Percentiles rank a stretch among this genome's conserved stretches.
phyloP scores from a whole-genome alignment of 2,113 vertebrate species.

The Dasyprocta punctata region DNA sequence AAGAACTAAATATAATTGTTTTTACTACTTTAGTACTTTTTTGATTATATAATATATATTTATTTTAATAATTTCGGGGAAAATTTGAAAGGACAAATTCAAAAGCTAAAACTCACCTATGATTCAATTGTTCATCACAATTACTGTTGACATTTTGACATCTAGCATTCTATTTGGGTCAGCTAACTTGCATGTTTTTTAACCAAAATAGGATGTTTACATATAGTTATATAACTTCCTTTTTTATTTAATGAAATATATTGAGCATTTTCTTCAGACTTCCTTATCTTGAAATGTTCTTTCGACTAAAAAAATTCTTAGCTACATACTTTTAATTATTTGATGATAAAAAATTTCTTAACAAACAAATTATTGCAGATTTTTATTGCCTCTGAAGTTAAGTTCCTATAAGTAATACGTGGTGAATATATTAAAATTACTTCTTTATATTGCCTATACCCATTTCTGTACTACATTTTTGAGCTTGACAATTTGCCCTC shows the following conservation, averaged over 20 bases:
- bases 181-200: neutral
- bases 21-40: neutral
- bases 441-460: neutral
- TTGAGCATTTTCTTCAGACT: neutral
- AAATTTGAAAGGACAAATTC: neutral
- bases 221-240: neutral
- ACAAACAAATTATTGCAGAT: neutral
- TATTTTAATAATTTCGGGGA: neutral
- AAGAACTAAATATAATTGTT: neutral
- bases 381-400: neutral
- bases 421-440: neutral
- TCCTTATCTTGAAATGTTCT: neutral
- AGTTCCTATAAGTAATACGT: neutral
- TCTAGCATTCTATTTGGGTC: neutral
- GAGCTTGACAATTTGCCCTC: neutral
- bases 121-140: neutral
- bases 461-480: slow-evolving; percentile 2
- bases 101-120: neutral
- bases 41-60: neutral
- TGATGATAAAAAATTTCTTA: neutral
- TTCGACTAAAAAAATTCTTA: neutral
- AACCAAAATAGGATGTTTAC: neutral
- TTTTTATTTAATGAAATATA: neutral
- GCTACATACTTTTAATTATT: neutral
- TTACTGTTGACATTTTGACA: neutral